Conservation (phyloP, 2,888 invertebrate genomes). For the Xylota sylvarum region DNA sequence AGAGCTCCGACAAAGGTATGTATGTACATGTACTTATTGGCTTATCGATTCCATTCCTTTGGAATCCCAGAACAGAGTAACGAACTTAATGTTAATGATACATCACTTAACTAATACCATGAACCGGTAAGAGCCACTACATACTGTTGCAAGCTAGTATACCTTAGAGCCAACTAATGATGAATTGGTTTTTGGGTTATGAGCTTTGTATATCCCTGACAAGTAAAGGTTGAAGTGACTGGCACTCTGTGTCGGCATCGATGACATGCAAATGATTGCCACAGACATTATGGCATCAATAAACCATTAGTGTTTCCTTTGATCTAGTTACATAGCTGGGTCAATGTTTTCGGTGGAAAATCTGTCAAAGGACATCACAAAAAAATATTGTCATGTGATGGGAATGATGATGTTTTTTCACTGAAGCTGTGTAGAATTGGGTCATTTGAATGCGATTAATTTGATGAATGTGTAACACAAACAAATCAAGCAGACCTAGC, state of each 20-base stretch:
- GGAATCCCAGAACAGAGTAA: not conserved
- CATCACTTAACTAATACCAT: not conserved
- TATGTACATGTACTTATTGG: constrained; percentile 22
- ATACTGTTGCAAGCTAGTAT: not conserved
- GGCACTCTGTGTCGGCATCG: not conserved
- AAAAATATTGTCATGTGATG: not conserved
- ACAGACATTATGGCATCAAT: constrained; percentile 21
- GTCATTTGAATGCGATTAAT: not conserved
- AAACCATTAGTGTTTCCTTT: constrained; percentile 11
- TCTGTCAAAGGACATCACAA: not conserved
- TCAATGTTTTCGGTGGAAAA: not conserved
- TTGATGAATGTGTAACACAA: not conserved
- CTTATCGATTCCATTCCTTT: not conserved
- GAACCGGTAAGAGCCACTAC: not conserved
- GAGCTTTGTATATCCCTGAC: not conserved
- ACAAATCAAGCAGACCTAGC: too few relatives aligned
- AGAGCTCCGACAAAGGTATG: constrained; percentile 66
- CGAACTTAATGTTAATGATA: constrained; percentile 12
- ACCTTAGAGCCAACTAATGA: not conserved
- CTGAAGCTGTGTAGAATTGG: not conserved
- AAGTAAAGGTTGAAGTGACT: not conserved
- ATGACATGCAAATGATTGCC: constrained; percentile 16
- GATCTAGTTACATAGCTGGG: not conserved
- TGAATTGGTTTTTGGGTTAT: not conserved
- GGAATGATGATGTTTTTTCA: not conserved